Conservation (phyloP, 2,888 invertebrate species). For the Amphipoea lucens region DNA sequence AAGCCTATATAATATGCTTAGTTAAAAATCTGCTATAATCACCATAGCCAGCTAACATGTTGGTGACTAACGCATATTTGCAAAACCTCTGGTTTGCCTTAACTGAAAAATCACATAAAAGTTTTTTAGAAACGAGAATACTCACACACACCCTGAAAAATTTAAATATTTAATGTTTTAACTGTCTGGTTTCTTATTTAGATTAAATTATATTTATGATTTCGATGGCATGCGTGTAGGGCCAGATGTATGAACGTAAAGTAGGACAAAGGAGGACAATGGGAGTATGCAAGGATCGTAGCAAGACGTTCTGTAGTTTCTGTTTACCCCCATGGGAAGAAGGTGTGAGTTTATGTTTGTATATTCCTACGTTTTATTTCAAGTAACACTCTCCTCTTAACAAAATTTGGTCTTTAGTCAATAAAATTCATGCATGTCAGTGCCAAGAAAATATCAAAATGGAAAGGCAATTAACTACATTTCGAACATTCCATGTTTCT, state of each 20-base stretch:
- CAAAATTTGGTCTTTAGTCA: background rate
- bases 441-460: background rate
- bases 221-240: too few species aligned
- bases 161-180: too few species aligned
- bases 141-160: too few species aligned
- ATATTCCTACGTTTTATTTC: background rate
- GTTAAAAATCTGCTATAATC: too few species aligned
- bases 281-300: too few species aligned
- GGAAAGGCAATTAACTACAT: slow-evolving; percentile 27
- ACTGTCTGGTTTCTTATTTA: too few species aligned
- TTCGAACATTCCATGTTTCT: slow-evolving; percentile 20
- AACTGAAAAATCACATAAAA: background rate
- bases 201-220: too few species aligned
- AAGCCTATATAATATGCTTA: too few species aligned
- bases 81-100: background rate
- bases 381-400: background rate
- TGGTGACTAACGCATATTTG: background rate
- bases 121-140: too few species aligned
- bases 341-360: background rate
- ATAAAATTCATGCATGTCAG: background rate
- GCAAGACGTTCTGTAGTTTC: background rate
- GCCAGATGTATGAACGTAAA: too few species aligned
- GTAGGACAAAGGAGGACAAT: too few species aligned
- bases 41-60: background rate
- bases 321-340: background rate